Percentiles rank a stretch among this genome's conserved stretches.
Conservation (phyloP, 2,797 vertebrate species). For the Euphonia xanthogaster region DNA sequence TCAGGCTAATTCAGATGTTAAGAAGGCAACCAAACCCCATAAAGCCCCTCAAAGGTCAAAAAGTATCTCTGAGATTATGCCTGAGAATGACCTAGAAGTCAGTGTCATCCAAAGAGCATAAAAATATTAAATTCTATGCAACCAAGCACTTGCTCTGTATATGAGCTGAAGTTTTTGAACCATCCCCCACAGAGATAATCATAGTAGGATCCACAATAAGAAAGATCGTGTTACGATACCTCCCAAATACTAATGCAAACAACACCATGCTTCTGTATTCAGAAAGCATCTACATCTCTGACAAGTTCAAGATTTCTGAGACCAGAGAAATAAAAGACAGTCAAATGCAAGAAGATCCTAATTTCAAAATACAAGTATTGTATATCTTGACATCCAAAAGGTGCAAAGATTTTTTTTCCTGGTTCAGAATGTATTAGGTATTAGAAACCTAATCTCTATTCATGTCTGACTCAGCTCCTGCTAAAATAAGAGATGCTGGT, state of each 20-base stretch:
- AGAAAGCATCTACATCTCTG: slow-evolving; percentile 14
- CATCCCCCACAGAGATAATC: neutral
- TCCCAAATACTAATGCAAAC: slow-evolving; percentile 19
- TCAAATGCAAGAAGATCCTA: neutral
- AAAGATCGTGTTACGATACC: slow-evolving; percentile 8
- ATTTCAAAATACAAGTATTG: neutral
- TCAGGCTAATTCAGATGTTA: neutral
- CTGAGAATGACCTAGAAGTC: neutral
- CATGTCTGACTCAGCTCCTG: neutral
- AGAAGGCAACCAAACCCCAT: neutral
- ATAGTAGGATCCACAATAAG: neutral
- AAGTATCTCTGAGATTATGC: neutral
- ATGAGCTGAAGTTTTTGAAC: neutral
- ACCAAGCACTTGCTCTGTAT: neutral
- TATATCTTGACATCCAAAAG: neutral
- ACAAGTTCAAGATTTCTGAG: slow-evolving; percentile 10
- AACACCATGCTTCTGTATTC: slow-evolving; percentile 18
- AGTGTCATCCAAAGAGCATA: neutral
- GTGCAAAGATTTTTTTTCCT: neutral
- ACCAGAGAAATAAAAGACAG: neutral
- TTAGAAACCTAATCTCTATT: neutral
- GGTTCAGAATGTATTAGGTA: neutral
- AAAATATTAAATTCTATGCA: neutral
- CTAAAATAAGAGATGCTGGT: neutral
- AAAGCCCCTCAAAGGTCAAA: neutral